A percentile compares a stretch with the other conserved stretches of the same genome.
Conservation (phyloP, 2,797 vertebrate species). For the Coregonus sp. region DNA sequence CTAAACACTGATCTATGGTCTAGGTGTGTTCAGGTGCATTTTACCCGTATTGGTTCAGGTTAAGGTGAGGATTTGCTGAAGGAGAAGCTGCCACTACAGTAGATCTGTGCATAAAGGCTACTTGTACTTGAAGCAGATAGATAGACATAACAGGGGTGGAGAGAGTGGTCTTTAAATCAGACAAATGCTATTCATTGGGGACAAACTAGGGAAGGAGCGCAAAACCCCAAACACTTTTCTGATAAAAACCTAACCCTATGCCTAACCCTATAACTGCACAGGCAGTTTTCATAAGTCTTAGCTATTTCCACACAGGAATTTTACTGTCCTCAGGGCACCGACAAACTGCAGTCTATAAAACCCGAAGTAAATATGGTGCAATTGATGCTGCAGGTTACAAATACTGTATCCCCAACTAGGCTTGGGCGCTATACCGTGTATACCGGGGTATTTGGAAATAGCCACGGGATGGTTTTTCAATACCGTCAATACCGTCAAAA, state of each 20-base stretch:
- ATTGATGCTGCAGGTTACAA: not conserved
- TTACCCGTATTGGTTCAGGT: not conserved
- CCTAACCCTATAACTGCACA: constrained; percentile 24
- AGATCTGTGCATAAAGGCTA: not conserved
- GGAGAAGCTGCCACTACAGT: not conserved
- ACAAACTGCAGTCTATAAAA: constrained; percentile 67
- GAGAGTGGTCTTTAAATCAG: not conserved
- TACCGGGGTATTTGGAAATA: no score
- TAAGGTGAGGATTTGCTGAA: not conserved
- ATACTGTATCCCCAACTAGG: not conserved
- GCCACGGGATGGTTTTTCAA: no score
- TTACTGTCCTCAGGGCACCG: constrained; percentile 56
- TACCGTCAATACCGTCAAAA: no score
- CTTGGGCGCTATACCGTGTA: no score
- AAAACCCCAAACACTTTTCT: not conserved
- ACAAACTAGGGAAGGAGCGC: not conserved
- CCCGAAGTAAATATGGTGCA: constrained; percentile 66
- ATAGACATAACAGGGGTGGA: not conserved
- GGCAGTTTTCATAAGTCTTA: constrained; percentile 56
- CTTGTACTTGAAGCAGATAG: no score
- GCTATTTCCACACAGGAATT: constrained; percentile 15
- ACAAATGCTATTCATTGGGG: not conserved
- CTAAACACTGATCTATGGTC: not conserved
- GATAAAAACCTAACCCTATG: not conserved
- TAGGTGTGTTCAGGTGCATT: not conserved